Base-by-base conservation (phyloP, 2,888 invertebrate species). In the Habroteleia sp. region DNA sequence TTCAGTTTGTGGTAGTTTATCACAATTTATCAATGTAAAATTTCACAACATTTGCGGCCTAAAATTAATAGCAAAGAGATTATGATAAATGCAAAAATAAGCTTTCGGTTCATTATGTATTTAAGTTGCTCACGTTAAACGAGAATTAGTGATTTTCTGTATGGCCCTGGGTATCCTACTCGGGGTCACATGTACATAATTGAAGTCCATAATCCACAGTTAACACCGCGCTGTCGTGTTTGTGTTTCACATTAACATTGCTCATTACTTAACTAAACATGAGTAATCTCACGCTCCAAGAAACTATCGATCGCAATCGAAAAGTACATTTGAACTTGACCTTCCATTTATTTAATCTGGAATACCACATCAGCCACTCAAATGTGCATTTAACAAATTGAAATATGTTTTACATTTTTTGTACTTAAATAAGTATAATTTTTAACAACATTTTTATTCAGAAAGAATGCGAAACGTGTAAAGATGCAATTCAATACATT, bases 221-320 rank as follows among this genome's bases (percentile, higher is more conserved):
- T 33, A 56, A 17, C 68, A 33, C 41, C 41, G n/a, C 41, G 14
- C 41, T 48, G 48, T 37, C 58, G 33, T 68, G 58, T 58, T 68
- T 58, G 48, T 46, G 50, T 44, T 68, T 56, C 68, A 16, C 58
- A 58, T 68, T 68, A 68, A 68, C 68, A 58, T 68, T 68, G 35
- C 56, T 68, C 58, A 68, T 68, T 68, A 65, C 33, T 65, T 65
- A 65, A 65, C 65, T 52, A 63, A 52, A 54, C 54, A 65, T 42
- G 65, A 65, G 65, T 54, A 65, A 52, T 65, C 65, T 65, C 54
- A 65, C 52, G 54, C 52, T 52, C 44, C 65, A 29, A 17, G 35
- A 35, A 54, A 54, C 65, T 44, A 65, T 54, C 54, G 42, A 65
- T 65, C 44, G 52, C 65, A 44, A 37, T 65, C 54, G 44, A 16